A percentile compares a stretch with the other conserved stretches of the same genome.
phyloP scores from a whole-genome alignment of 2,888 invertebrate genomes.

The Hermaeophaga mercurialis region DNA sequence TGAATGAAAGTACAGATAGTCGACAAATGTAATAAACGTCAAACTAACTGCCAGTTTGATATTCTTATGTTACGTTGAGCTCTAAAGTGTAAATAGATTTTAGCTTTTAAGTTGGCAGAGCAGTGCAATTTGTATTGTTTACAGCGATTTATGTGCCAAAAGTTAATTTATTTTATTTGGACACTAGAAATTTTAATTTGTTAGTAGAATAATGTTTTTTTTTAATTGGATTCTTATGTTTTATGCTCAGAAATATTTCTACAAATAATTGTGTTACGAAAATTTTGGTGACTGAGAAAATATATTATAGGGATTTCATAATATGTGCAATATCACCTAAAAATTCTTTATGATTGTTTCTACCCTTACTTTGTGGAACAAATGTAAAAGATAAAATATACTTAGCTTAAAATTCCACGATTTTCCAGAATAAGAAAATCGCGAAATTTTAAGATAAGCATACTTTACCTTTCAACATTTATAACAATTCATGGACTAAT shows the following conservation, averaged over 20 bases:
- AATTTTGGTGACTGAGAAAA: slow-evolving; percentile 16
- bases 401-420: too few relatives aligned
- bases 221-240: slow-evolving; percentile 16
- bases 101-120: slow-evolving; percentile 35
- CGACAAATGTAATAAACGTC: neutral
- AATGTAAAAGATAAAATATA: too few relatives aligned
- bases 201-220: slow-evolving; percentile 20
- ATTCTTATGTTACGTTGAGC: slow-evolving; percentile 3
- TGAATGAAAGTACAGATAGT: neutral
- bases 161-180: slow-evolving; percentile 35
- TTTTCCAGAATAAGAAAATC: too few relatives aligned
- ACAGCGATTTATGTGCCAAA: slow-evolving; percentile 44
- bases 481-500: too few relatives aligned
- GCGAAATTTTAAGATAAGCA: too few relatives aligned
- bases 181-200: slow-evolving; percentile 27
- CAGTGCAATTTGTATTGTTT: slow-evolving; percentile 39
- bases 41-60: neutral
- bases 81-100: slow-evolving; percentile 39
- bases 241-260: slow-evolving; percentile 20
- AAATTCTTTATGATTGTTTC: too few relatives aligned
- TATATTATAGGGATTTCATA: too few relatives aligned
- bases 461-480: too few relatives aligned
- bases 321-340: neutral
- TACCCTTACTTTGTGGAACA: too few relatives aligned
- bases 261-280: slow-evolving; percentile 13